Evolutionary conservation across 1,140 invertebrate species (phyloP), one percentile per base, ranked within the genome.

Genomic region (Megalopta genalis): DNA sequence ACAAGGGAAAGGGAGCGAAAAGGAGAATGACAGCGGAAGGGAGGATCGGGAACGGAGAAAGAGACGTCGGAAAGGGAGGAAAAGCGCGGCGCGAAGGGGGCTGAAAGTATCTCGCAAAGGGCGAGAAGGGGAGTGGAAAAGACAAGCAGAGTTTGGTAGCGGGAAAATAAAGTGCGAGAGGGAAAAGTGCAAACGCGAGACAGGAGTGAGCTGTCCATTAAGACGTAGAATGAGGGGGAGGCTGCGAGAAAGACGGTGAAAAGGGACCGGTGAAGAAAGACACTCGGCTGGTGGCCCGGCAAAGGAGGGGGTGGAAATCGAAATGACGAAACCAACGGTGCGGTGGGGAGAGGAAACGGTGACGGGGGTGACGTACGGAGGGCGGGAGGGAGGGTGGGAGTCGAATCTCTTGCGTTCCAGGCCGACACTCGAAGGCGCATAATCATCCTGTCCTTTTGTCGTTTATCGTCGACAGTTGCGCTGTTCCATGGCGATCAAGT

Each of bases 381-480:
- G 12, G 42, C 2, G 67, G 49, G 65, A 71, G 62, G 78, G 62
- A 62, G 49, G 14, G 14, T 7, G 49, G 46, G 66, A 64, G 60
- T 64, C 77, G 39, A 37, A 64, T 32, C 32, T 66, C 57, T 59
- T 52, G 23, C 52, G 6, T 70, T 80, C 63, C 60, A 32, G 25
- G 57, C 2, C 54, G 23, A 59, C 25, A 66, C n/a, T 80, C 65
- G 46, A 59, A 77, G 54, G 49, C 63, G 67, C 65, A 70, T 85
- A 85, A 85, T 84, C 78, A 57, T 72, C 67, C n/a, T 57, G 63
- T 62, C 52, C 71, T 70, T 88, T 86, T 88, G 80, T 88, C 71
- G 65, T 37, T 87, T 78, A 63, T 63, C 65, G 71, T 74, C 81
- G 80, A 85, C 85, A 79, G 87, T 88, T 86, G 85, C 67, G 70